Conservation (phyloP, 1,140 invertebrate species). For the Armadillidium nasatum region DNA sequence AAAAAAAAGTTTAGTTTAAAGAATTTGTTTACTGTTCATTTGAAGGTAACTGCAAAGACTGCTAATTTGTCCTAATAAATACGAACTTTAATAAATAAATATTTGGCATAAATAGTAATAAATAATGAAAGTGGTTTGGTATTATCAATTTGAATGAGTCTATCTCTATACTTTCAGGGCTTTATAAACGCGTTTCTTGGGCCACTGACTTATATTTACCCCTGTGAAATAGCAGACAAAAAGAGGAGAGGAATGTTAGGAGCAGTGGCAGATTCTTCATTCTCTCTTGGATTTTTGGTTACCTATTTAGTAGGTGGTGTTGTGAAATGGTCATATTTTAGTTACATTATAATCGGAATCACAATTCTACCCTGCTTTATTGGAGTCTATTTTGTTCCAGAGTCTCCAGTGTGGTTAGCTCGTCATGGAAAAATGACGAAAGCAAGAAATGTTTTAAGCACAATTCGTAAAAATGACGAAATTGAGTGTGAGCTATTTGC, state of each 20-base stretch:
- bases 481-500: slow-evolving; percentile 26
- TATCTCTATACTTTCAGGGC: slow-evolving; percentile 21
- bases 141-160: background rate
- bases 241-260: slow-evolving; percentile 23
- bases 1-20: too few species aligned
- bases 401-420: slow-evolving; percentile 31
- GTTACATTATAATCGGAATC: slow-evolving; percentile 23
- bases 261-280: slow-evolving; percentile 24
- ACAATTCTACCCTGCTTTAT: slow-evolving; percentile 24
- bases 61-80: too few species aligned
- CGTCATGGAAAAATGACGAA: slow-evolving; percentile 22
- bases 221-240: slow-evolving; percentile 31
- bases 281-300: slow-evolving; percentile 35
- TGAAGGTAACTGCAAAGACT: too few species aligned
- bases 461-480: background rate
- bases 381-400: slow-evolving; percentile 21
- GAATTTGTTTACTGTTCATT: too few species aligned
- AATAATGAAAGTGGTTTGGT: too few species aligned
- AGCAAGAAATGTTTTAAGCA: slow-evolving; percentile 17
- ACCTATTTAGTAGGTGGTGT: slow-evolving; percentile 28
- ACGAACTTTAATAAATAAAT: too few species aligned
- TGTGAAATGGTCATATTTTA: slow-evolving; percentile 27
- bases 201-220: slow-evolving; percentile 28
- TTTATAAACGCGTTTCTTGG: slow-evolving; percentile 10
- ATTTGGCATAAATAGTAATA: too few species aligned